Percentiles rank a stretch among this genome's conserved stretches.
Evolutionary conservation across 2,888 invertebrate genomes (phyloP).

Genomic region (Penaeus monodon): DNA sequence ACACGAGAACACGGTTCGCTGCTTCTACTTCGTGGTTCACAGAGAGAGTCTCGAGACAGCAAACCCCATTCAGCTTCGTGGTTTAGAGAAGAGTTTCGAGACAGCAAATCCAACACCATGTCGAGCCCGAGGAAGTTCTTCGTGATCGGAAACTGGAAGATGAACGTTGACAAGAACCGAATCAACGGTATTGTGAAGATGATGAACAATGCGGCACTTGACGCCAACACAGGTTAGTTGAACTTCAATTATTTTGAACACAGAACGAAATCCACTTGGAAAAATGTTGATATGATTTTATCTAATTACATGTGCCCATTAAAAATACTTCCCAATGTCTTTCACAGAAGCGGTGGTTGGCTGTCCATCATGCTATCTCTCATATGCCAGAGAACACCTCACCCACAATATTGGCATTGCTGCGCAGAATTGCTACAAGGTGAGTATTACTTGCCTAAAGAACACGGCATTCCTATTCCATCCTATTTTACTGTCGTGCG

Average conservation of each 20-base stretch:
- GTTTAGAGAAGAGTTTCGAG: not conserved
- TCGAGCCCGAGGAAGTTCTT: slow-evolving; percentile 80
- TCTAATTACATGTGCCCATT: no score
- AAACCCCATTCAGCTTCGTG: not conserved
- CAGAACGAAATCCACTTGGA: no score
- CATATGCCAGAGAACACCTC: slow-evolving; percentile 79
- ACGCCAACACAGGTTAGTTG: slow-evolving; percentile 82
- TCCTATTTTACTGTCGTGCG: no score
- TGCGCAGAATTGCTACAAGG: slow-evolving; percentile 94
- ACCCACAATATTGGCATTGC: slow-evolving; percentile 83
- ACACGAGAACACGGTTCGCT: no score
- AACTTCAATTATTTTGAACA: not conserved
- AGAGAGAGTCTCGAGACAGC: no score
- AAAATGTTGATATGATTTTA: no score
- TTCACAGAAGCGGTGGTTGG: slow-evolving; percentile 85
- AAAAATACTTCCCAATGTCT: slow-evolving; percentile 31
- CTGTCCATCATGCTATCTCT: slow-evolving; percentile 88
- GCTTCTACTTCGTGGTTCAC: not conserved
- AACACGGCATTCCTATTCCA: no score
- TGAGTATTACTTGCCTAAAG: not conserved
- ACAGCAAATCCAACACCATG: not conserved
- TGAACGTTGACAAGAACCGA: slow-evolving; percentile 92
- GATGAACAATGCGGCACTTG: slow-evolving; percentile 81
- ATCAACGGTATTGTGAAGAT: slow-evolving; percentile 85
- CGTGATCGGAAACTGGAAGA: slow-evolving; percentile 99